These are phyloP conservation scores for Megalops cyprinoides DNA, from an alignment of 2,797 vertebrate genomes.

Conservation along the genomic window DNA sequence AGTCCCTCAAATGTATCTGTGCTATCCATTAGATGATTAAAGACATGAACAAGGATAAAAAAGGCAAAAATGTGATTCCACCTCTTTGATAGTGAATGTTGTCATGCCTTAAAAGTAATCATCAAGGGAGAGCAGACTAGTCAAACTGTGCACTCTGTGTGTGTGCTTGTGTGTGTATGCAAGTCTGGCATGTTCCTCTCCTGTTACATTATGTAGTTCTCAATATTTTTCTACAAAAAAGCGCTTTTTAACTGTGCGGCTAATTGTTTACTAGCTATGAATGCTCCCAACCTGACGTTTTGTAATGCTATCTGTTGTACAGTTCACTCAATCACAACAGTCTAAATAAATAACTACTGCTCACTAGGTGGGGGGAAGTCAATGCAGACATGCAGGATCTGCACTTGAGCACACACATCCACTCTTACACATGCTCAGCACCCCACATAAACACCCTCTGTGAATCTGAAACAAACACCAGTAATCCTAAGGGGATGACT, in stretches of 20 bases:
- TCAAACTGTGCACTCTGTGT: no score
- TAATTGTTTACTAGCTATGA: not conserved
- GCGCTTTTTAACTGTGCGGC: not conserved
- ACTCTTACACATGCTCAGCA: not conserved
- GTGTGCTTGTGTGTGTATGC: not conserved
- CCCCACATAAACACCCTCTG: not conserved
- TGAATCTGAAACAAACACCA: not conserved
- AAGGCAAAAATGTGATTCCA: not conserved
- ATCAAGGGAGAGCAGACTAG: not conserved
- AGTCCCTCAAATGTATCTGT: no score
- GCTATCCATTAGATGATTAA: no score
- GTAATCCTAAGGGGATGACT: not conserved
- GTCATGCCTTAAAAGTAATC: not conserved
- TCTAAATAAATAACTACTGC: no score
- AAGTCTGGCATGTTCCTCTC: not conserved
- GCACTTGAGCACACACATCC: not conserved
- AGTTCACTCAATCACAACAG: no score
- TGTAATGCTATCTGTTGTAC: not conserved
- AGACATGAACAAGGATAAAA: not conserved
- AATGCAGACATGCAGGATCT: not conserved
- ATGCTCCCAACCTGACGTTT: not conserved
- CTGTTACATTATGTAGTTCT: not conserved
- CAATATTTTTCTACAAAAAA: not conserved
- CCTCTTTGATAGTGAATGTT: no score
- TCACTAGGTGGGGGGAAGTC: no score